Conservation (phyloP, 2,888 invertebrate species). For the Xylophagus ater region DNA sequence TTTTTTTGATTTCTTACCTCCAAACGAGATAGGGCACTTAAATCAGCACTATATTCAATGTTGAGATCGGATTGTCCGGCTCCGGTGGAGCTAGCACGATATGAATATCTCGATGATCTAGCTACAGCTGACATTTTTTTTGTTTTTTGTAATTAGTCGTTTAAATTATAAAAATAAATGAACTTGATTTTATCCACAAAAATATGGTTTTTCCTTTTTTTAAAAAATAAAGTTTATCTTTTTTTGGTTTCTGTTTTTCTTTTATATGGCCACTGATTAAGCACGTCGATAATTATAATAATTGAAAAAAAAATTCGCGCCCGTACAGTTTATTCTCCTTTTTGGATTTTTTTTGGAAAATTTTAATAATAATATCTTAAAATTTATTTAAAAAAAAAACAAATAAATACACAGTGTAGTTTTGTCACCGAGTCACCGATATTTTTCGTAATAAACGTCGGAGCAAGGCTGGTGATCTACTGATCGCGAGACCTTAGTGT, state of each 20-base stretch:
- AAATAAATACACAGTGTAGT: conserved; percentile 26
- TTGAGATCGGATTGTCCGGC: conserved; percentile 78
- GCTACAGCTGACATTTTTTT: conserved; percentile 57
- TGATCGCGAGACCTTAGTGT: conserved; percentile 43
- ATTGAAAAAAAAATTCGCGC: conserved; percentile 12
- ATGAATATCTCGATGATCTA: conserved; percentile 84
- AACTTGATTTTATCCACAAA: too few relatives aligned
- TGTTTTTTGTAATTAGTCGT: conserved; percentile 22
- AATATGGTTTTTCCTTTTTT: conserved; percentile 9
- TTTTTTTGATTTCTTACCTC: conserved; percentile 57
- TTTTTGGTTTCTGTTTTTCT: too few relatives aligned
- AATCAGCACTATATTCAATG: conserved; percentile 90
- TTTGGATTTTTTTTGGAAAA: conserved; percentile 11
- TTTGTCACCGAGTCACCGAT: conserved; percentile 35
- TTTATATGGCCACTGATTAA: conserved; percentile 16
- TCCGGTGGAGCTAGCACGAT: conserved; percentile 77
- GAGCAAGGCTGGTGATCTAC: conserved; percentile 43
- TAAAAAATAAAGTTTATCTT: conserved; percentile 16
- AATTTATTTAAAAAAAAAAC: conserved; percentile 14
- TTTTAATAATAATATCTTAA: conserved; percentile 9
- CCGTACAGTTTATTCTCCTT: conserved; percentile 14
- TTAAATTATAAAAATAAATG: conserved; percentile 18
- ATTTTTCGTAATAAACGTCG: conserved; percentile 40
- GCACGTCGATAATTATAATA: conserved; percentile 22
- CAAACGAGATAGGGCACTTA: conserved; percentile 87